These are phyloP conservation scores for Petrolisthes manimaculis DNA, from an alignment of 2,888 invertebrate species.

Conservation along the genomic window DNA sequence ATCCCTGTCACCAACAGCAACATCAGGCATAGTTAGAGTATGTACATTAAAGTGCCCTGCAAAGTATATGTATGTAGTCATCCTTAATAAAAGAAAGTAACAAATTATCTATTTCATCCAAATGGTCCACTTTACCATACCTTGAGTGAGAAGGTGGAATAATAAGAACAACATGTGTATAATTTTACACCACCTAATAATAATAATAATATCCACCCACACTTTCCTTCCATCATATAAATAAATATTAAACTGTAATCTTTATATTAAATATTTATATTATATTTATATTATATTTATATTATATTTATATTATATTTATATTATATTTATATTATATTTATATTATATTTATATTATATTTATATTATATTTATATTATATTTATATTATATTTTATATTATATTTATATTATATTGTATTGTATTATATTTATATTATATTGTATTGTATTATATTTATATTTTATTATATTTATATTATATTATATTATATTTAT, in stretches of 20 bases:
- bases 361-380: neutral
- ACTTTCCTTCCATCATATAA: too few relatives aligned
- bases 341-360: neutral
- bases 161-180: too few relatives aligned
- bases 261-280: neutral
- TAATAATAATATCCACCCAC: too few relatives aligned
- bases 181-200: too few relatives aligned
- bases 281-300: neutral
- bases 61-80: constrained; percentile 8
- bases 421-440: neutral
- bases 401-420: neutral
- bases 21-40: neutral
- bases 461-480: constrained; percentile 2
- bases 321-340: neutral
- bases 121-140: too few relatives aligned
- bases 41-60: neutral
- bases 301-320: neutral
- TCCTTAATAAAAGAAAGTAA: neutral
- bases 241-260: too few relatives aligned
- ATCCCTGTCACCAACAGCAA: too few relatives aligned
- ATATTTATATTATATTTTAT: neutral
- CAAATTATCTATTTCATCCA: too few relatives aligned
- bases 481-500: neutral
- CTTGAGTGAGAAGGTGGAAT: too few relatives aligned
- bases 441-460: neutral